Conservation (phyloP, 2,888 invertebrate genomes). For the Lutraria lutraria region DNA sequence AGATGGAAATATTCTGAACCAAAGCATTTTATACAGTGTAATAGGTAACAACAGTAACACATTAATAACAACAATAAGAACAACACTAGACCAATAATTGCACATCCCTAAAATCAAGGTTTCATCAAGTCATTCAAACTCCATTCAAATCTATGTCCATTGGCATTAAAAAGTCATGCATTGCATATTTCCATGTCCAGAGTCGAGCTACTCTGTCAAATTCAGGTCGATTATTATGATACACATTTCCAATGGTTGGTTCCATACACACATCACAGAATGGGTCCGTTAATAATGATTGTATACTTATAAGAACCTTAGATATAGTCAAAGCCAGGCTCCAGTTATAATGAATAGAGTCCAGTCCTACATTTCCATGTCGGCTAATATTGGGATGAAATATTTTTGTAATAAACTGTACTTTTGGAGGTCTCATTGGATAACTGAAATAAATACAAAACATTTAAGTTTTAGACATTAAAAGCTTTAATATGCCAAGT, state of each 20-base stretch:
- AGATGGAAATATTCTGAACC: too few relatives aligned
- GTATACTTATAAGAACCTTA: slow-evolving; percentile 88
- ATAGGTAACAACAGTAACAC: not conserved
- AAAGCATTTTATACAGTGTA: too few relatives aligned
- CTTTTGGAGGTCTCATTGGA: slow-evolving; percentile 96
- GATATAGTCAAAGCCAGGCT: slow-evolving; percentile 96
- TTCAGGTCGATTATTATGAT: slow-evolving; percentile 90
- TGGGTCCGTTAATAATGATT: slow-evolving; percentile 90
- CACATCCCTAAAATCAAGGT: slow-evolving; percentile 26
- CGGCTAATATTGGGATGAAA: slow-evolving; percentile 97
- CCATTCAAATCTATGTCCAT: slow-evolving; percentile 80
- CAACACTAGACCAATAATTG: slow-evolving; percentile 23
- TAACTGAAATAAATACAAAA: slow-evolving; percentile 88
- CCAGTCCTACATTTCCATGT: slow-evolving; percentile 97
- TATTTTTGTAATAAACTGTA: slow-evolving; percentile 96
- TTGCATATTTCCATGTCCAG: slow-evolving; percentile 96
- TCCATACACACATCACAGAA: slow-evolving; percentile 97
- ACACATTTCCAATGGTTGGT: slow-evolving; percentile 93
- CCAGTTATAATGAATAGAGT: slow-evolving; percentile 98
- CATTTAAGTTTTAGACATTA: not conserved
- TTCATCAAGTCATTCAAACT: slow-evolving; percentile 61
- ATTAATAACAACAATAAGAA: not conserved
- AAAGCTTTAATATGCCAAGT: too few relatives aligned
- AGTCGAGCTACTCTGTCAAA: slow-evolving; percentile 94
- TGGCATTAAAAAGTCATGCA: slow-evolving; percentile 84